Base-by-base conservation (phyloP, 1,140 invertebrate species). In the Formica selysi region DNA sequence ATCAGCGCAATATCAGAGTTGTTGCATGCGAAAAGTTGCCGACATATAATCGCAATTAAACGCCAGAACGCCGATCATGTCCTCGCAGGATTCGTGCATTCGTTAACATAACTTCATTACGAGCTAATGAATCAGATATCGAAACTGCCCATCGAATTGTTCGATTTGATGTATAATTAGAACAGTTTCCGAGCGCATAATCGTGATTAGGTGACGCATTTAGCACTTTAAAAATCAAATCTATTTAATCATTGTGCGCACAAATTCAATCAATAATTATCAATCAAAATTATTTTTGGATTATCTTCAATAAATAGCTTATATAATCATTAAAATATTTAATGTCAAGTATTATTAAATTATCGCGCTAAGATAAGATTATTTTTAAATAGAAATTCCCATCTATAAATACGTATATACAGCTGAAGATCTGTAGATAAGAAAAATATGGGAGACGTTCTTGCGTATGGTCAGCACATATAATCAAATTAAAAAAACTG, bases 41-140 rank as follows among this genome's bases (percentile, higher is more conserved):
- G n/a, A 4, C 44, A 54, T 7, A 68, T 38, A 70, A 81, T 81
- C 13, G 54, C 54, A 81, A 81, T 81, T 81, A 81, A 81, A 41
- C 26, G 7, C 2, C n/a, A 68, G 44, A 5, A 80, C 10, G 7
- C 38, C 44, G 32, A 64, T 32, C 19, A n/a, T 38, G 19, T 79
- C 4, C 32, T 16, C 8, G 36, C 5, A 22, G 32, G 8, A 57
- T 32, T 22, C 51, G 67, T 8, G 8, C 19, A 44, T 16, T 26
- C 51, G 26, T 73, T 81, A 71, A 61, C 54, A 59, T 44, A 81
- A 73, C 22, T 81, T 73, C 7, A 11, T 81, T 81, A 73, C 26
- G n/a, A 61, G 3, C 7, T 41, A 22, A 44, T 44, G 26, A 73
- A 73, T 80, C 29, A 44, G 19, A 81, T 41, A 59, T 73, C 51